Evolutionary conservation across 2,113 vertebrate species (phyloP), one percentile per base, ranked within the genome.

Genomic region (Glaucidium brasilianum): DNA sequence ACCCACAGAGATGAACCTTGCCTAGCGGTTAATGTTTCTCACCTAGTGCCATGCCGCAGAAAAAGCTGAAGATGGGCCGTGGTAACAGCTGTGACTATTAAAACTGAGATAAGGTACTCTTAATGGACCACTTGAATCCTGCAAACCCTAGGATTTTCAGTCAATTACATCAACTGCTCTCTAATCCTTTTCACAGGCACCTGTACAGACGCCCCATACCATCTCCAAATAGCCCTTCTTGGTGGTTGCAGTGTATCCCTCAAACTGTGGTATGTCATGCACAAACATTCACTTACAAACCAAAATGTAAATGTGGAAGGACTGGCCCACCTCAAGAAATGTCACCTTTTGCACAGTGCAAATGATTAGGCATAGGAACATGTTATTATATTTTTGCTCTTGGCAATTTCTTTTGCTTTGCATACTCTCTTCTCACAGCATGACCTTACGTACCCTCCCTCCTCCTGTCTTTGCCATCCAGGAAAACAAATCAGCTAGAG

Each of bases 251-350:
- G 39, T 7, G 20, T 27, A 35, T 26, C 37, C 32, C 53, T 52
- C 58, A 34, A 26, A 64, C 39, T 34, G 10, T 5, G 35, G 45
- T 49, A 53, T 52, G 76, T 16, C 60, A 50, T 0, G 0, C 20
- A 30, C 29, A 12, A 32, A 12, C 21, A 20, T 3, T 18, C 0
- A 0, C 66, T 41, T 47, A 35, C 67, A 67, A 80, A 16, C 4
- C 47, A 30, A 47, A 58, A 16, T 6, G 10, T 22, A 53, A 53
- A 49, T 13, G 23, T 34, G 9, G 21, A 53, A 59, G 43, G 39
- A 30, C 9, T 10, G 30, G 11, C 15, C 72, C 63, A 41, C 27
- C 35, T 73, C 34, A 71, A 50, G 67, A 47, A 83, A 76, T 3
- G 17, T 6, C 63, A 34, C 53, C 27, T 56, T 56, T 13, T 58